Conservation (phyloP, 2,113 vertebrate species). For the Turdus rufiventris region DNA sequence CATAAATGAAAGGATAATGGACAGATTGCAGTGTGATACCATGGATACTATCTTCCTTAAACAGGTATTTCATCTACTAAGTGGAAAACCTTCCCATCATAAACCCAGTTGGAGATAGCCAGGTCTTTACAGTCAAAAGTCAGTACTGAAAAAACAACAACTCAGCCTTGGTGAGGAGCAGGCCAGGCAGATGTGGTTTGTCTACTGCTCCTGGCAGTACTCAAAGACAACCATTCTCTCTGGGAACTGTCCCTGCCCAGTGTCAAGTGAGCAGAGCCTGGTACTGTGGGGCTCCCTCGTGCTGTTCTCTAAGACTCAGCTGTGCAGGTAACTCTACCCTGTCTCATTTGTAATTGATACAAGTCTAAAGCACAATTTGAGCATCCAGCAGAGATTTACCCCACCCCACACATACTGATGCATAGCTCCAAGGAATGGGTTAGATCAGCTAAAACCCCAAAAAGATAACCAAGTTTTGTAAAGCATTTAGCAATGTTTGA, state of each 20-base stretch:
- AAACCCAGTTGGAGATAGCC: not conserved
- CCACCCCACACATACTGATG: too few species aligned
- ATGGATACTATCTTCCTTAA: not conserved
- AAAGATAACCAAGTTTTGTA: not conserved
- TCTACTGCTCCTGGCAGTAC: not conserved
- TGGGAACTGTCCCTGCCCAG: not conserved
- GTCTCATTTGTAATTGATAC: not conserved
- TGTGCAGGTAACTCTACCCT: not conserved
- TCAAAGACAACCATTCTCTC: not conserved
- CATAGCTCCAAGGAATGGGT: not conserved
- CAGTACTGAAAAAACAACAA: not conserved
- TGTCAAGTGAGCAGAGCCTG: not conserved
- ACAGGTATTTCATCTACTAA: not conserved
- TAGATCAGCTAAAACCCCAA: not conserved
- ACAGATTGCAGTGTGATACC: accelerated
- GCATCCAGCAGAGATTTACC: not conserved
- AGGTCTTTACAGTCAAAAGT: not conserved
- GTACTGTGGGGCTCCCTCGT: not conserved
- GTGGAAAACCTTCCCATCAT: not conserved
- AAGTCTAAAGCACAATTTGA: not conserved
- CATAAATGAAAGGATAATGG: not conserved
- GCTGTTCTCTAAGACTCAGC: not conserved
- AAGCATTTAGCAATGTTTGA: not conserved
- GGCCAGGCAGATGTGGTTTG: not conserved
- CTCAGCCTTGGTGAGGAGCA: not conserved